Conservation (phyloP, 2,113 vertebrate genomes). For the Greenwoodochromis staneri region DNA sequence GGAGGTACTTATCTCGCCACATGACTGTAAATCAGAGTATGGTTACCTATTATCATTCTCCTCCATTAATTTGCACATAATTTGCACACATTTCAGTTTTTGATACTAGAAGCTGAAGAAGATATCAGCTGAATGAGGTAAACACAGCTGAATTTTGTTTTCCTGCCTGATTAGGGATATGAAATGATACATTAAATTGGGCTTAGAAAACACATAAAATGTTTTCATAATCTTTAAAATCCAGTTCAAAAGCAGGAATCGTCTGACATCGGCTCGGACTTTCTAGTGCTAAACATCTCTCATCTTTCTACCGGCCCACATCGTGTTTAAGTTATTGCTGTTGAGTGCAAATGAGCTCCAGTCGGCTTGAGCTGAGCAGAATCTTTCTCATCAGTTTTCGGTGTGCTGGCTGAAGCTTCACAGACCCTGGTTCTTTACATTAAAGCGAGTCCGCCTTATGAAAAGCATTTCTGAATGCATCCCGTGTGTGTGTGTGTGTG, state of each 20-base stretch:
- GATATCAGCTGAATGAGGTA: neutral
- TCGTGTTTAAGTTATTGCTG: conserved; percentile 15
- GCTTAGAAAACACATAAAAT: neutral
- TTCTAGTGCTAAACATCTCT: conserved; percentile 9
- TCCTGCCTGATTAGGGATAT: neutral
- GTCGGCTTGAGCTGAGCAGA: conserved; percentile 8
- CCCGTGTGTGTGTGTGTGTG: conserved; percentile 20
- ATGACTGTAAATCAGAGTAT: neutral
- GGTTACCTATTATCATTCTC: neutral
- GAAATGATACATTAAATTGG: neutral
- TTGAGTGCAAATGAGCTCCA: conserved; percentile 36
- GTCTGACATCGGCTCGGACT: neutral
- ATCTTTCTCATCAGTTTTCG: conserved; percentile 28
- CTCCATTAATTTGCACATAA: neutral
- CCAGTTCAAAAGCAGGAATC: neutral
- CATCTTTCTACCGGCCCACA: neutral
- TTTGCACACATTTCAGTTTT: neutral
- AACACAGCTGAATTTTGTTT: neutral
- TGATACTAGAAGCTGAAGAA: neutral
- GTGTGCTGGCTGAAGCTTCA: conserved; percentile 13
- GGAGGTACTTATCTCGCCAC: neutral
- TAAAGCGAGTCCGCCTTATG: neutral
- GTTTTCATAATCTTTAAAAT: neutral
- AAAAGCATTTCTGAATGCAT: conserved; percentile 25
- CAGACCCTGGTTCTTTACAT: conserved; percentile 21